A percentile compares a stretch with the other conserved stretches of the same genome.
phyloP scores from a whole-genome alignment of 2,113 vertebrate genomes.

The Brachypteracias leptosomus region DNA sequence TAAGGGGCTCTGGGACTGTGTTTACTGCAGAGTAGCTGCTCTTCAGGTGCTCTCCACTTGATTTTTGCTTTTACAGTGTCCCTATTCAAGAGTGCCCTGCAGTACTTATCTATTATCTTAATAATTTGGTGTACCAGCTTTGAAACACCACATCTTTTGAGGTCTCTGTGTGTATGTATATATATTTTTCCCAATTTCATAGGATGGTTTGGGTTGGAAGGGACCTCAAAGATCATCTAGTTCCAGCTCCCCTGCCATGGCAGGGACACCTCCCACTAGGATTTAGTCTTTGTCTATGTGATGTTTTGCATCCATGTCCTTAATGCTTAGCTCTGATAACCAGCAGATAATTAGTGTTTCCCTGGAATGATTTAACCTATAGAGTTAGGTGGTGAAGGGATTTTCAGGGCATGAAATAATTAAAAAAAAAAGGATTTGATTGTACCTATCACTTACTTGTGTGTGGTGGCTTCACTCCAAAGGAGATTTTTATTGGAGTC shows the following conservation, averaged over 20 bases:
- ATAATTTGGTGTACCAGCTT: not conserved
- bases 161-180: fast-evolving
- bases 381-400: not conserved
- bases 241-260: too few species aligned
- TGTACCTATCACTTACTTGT: fast-evolving
- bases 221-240: too few species aligned
- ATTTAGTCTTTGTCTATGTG: not conserved
- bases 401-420: not conserved
- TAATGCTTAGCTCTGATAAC: not conserved
- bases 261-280: too few species aligned
- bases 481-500: too few species aligned
- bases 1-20: fast-evolving
- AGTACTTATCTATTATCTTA: not conserved
- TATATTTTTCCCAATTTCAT: too few species aligned
- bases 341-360: not conserved
- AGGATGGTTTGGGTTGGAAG: too few species aligned
- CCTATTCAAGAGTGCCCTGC: not conserved
- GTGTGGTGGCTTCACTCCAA: not conserved
- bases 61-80: not conserved
- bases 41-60: fast-evolving
- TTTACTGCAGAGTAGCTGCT: not conserved
- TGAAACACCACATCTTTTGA: fast-evolving
- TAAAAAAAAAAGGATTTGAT: not conserved
- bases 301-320: not conserved
- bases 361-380: not conserved